Evolutionary conservation across 2,797 vertebrate species (phyloP).

Genomic region (Phoeniculus purpureus): DNA sequence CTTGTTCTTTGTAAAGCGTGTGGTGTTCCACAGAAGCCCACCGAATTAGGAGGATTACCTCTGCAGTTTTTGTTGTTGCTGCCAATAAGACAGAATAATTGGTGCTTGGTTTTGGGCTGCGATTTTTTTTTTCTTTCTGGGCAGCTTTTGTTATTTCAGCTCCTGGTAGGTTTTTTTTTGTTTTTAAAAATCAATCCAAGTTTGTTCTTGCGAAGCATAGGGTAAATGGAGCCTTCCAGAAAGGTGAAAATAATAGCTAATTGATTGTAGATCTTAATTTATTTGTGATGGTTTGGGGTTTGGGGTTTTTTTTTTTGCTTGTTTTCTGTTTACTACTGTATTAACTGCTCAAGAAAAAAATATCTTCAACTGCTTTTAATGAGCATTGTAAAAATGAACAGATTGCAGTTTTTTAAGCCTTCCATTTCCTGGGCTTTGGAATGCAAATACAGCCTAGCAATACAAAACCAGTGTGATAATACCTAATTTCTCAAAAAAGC

Average conservation of each 20-base stretch:
- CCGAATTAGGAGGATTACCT: constrained; percentile 47
- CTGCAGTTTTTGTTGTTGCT: constrained; percentile 18
- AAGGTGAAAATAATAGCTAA: constrained; percentile 48
- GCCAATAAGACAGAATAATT: constrained; percentile 33
- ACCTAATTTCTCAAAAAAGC: not conserved
- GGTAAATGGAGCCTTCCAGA: constrained; percentile 26
- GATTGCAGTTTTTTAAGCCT: constrained; percentile 32
- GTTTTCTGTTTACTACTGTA: constrained; percentile 9
- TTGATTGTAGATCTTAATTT: constrained; percentile 28
- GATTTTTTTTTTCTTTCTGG: not conserved
- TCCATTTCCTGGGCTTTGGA: constrained; percentile 25
- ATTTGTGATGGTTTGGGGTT: fast-evolving
- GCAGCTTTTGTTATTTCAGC: constrained; percentile 17
- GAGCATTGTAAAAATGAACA: constrained; percentile 4
- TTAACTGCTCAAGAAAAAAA: constrained; percentile 8
- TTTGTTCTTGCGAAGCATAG: constrained; percentile 19
- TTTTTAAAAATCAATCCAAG: not conserved
- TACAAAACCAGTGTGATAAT: constrained; percentile 15
- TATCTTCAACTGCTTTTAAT: not conserved
- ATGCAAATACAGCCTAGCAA: constrained; percentile 4
- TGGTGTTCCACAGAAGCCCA: not conserved
- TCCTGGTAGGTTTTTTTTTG: not conserved
- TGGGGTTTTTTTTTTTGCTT: not conserved
- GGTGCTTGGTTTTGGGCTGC: constrained; percentile 13
- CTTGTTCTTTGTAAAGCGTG: constrained; percentile 25